Evolutionary conservation across 2,888 invertebrate species (phyloP).

Genomic region (Eledone cirrhosa): DNA sequence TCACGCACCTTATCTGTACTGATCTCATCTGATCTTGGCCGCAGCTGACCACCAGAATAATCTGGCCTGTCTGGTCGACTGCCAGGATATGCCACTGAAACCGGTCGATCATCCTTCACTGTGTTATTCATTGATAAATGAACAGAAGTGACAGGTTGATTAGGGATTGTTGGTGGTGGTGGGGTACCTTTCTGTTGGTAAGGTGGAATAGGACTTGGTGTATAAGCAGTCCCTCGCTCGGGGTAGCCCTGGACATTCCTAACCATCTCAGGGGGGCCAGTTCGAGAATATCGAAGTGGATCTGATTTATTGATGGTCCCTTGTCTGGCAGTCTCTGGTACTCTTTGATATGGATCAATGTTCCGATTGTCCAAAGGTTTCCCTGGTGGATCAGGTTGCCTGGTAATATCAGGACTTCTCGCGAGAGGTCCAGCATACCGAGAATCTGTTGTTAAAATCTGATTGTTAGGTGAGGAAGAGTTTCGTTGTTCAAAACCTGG

Average conservation of each 20-base stretch:
- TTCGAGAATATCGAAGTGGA: not conserved
- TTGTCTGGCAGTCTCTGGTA: not conserved
- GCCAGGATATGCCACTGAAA: slow-evolving; percentile 52
- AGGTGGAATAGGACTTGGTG: slow-evolving; percentile 25
- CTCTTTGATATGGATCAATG: slow-evolving; percentile 11
- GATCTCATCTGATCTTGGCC: slow-evolving; percentile 58
- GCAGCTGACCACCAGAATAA: slow-evolving; percentile 33
- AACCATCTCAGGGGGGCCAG: not conserved
- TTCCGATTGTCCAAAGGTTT: not conserved
- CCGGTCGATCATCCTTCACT: slow-evolving; percentile 47
- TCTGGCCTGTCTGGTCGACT: slow-evolving; percentile 46
- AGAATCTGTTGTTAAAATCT: not conserved
- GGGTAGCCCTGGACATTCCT: not conserved
- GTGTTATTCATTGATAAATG: not conserved
- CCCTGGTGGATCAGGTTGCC: no score
- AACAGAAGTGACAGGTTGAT: not conserved
- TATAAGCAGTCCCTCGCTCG: slow-evolving; percentile 7
- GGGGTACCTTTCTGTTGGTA: not conserved
- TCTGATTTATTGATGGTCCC: not conserved
- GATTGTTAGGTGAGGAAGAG: no score
- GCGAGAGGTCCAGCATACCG: not conserved
- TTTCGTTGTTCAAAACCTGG: not conserved
- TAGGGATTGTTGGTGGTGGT: not conserved
- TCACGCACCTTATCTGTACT: slow-evolving; percentile 51
- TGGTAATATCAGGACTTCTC: no score